Evolutionary conservation across 2,797 vertebrate species (phyloP), one percentile per base, ranked within the genome.

Genomic region (Pygocentrus nattereri): DNA sequence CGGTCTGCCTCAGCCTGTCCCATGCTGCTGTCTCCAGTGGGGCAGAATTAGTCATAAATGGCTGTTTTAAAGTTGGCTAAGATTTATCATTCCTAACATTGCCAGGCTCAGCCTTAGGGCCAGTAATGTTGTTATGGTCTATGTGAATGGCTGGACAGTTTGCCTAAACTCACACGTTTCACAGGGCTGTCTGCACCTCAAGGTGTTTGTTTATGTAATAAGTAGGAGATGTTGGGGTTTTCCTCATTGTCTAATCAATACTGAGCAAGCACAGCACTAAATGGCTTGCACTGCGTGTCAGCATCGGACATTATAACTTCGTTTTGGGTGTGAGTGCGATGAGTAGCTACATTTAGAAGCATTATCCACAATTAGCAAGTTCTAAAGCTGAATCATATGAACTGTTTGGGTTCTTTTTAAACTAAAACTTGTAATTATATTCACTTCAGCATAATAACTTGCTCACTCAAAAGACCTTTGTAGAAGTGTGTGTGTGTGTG

Each of bases 11-110:
- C 52, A 18, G 61, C 70, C 58, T 49, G 58, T 49, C 16, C 54
- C 23, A 21, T 67, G 75, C 79, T 49, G 70, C 78, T 83, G 68
- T 68, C 65, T 78, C 25, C 71, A 12, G 65, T 65, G 23, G 64
- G 41, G 5, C 59, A 74, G 61, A 15, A 56, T 76, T 56, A 7
- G 58, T 75, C 54, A 72, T 27, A 54, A 71, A 82, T 58, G 21
- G 49, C 70, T 80, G 62, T 52, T 49, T 38, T 27, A 73, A 52
- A 50, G 10, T 71, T 72, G 78, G 78, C 72, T 19, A 47, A 34
- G 73, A 62, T 52, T 38, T 59, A 12, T 74, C 82, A 80, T 84
- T 79, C 65, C 67, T 49, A 67, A 47, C 67, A 49, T 76, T 76
- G 58, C 58, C 8, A 67, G 73, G 15, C 54, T 62, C 15, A 19